Evolutionary conservation across 2,797 vertebrate genomes (phyloP).

Genomic region (Xyrichtys novacula): DNA sequence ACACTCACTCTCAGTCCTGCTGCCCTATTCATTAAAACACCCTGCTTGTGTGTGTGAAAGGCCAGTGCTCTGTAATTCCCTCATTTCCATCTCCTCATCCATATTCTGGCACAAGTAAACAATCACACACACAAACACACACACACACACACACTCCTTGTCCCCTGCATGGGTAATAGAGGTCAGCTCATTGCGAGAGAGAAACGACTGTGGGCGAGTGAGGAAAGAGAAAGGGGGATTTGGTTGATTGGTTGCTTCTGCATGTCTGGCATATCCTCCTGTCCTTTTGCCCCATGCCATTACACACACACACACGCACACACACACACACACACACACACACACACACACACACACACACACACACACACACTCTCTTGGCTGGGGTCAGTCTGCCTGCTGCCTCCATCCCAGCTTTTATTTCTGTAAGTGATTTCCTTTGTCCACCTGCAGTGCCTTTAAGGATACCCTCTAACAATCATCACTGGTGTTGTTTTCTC

Average conservation of each 20-base stretch:
- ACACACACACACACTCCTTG: constrained; percentile 55
- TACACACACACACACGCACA: constrained; percentile 25
- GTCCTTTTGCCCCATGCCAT: constrained; percentile 49
- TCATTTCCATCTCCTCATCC: constrained; percentile 81
- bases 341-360: constrained; percentile 23
- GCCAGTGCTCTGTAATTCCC: constrained; percentile 76
- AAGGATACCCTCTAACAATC: constrained; percentile 15
- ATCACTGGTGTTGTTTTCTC: constrained; percentile 15
- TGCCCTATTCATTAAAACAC: constrained; percentile 52
- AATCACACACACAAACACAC: constrained; percentile 70
- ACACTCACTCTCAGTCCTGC: constrained; percentile 14
- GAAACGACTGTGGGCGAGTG: constrained; percentile 68
- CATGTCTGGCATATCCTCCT: constrained; percentile 62
- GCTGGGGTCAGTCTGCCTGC: constrained; percentile 36
- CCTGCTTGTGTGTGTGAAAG: constrained; percentile 61
- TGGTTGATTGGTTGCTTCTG: constrained; percentile 76
- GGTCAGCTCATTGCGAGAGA: constrained; percentile 74
- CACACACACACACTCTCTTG: constrained; percentile 13
- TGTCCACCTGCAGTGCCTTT: constrained; percentile 41
- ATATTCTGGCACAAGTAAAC: constrained; percentile 86
- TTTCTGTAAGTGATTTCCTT: constrained; percentile 61
- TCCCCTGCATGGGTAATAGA: constrained; percentile 90
- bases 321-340: constrained; percentile 19
- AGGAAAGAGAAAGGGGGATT: constrained; percentile 69
- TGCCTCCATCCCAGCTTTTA: constrained; percentile 31